Evolutionary conservation across 2,888 invertebrate species (phyloP), one percentile per base, ranked within the genome.

Genomic region (Argyra leucocephala): DNA sequence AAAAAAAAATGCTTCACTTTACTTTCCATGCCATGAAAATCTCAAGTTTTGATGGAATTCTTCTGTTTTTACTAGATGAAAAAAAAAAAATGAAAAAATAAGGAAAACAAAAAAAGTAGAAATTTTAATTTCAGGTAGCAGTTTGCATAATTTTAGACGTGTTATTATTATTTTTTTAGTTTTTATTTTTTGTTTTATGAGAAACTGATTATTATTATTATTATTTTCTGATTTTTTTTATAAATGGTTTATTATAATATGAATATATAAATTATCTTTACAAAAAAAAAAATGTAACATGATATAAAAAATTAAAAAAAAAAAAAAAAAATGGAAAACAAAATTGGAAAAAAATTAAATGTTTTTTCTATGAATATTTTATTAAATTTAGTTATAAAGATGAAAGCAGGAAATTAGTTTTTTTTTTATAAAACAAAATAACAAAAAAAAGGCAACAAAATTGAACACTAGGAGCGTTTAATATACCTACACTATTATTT

Each of bases 121-220:
- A 48, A 48, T 48, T 48, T 18, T 48, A 48, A 48, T 48, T 48
- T 48, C 48, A 48, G 48, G 48, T 48, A 48, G 48, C 48, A 48
- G 48, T 48, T 48, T 48, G 48, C 48, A 48, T 48, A 48, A 48
- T 48, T 48, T 48, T 48, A 48, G 48, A 48, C 15, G 48, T 48
- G 9, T 48, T 12, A 31, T 31, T 31, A 4, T 26, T 31, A 10
- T 31, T 31, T 31, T 48, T 48, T 48, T 15, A 9, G 37, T 37
- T 31, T 31, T 31, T 31, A 10, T 48, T 48, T 48, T 48, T 48
- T 18, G 48, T n/a, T 48, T 48, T 9, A 48, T 48, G 48, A 48
- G 48, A 48, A 48, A 48, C 48, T 18, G 48, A 48, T 48, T 48
- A 48, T 48, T 48, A 48, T 48, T 48, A 48, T 48, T 48, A 48